Conservation (phyloP, 2,113 vertebrate genomes). For the Pandion haliaetus region DNA sequence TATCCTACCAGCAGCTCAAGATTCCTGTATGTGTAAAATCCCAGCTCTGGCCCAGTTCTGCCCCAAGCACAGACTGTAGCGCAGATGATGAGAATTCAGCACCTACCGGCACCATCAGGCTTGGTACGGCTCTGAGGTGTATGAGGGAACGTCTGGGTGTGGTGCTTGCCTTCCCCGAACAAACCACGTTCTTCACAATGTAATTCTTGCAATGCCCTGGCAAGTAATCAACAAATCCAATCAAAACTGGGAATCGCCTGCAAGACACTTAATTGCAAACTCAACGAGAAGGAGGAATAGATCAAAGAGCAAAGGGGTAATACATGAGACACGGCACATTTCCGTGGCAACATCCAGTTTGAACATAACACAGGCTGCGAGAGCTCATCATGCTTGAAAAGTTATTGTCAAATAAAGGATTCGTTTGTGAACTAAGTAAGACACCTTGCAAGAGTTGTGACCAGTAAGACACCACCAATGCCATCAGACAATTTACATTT, state of each 20-base stretch:
- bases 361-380: neutral
- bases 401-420: neutral
- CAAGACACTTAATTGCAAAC: neutral
- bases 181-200: neutral
- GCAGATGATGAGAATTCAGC: neutral
- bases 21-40: neutral
- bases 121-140: neutral
- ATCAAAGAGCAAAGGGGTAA: neutral
- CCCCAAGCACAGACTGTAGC: rapidly evolving
- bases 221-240: neutral
- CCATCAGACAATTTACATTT: neutral
- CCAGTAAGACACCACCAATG: neutral
- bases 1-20: neutral
- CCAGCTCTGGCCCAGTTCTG: neutral
- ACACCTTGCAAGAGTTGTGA: neutral
- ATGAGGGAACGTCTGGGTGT: neutral
- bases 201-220: neutral
- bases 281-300: neutral
- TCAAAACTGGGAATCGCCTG: neutral
- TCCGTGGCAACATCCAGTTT: neutral
- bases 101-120: rapidly evolving
- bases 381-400: neutral
- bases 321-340: rapidly evolving
- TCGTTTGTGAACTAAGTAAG: neutral
- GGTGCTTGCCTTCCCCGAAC: neutral